Conservation (phyloP, 2,888 invertebrate genomes). For the Sialis lutaria region DNA sequence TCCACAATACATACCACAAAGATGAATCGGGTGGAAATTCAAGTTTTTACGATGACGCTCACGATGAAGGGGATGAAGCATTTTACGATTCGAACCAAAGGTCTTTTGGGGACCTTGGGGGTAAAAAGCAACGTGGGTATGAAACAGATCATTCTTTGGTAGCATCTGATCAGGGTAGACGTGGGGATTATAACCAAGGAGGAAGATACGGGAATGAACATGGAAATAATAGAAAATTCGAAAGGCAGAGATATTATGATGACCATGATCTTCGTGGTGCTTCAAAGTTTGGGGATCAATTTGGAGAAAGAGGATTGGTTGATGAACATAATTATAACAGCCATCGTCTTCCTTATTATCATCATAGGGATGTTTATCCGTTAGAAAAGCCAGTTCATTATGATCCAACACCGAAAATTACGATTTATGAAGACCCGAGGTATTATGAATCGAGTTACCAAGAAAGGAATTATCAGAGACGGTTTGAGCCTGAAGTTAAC, state of each 20-base stretch:
- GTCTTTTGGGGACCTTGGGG: constrained; percentile 16
- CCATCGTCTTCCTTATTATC: constrained; percentile 1
- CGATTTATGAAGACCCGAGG: constrained; percentile 24
- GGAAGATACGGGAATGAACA: constrained; percentile 18
- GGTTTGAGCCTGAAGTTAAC: constrained; percentile 2
- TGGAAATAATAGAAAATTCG: constrained; percentile 17
- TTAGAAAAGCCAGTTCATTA: not conserved
- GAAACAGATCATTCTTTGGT: constrained; percentile 16
- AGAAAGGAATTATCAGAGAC: not conserved
- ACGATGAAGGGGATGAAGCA: constrained; percentile 25
- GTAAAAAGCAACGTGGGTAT: constrained; percentile 15
- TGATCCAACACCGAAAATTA: constrained; percentile 13
- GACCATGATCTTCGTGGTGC: constrained; percentile 14
- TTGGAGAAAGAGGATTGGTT: constrained; percentile 13
- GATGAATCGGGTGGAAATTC: constrained; percentile 52
- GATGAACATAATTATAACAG: constrained; percentile 12
- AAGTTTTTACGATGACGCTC: constrained; percentile 46
- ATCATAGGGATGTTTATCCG: not conserved
- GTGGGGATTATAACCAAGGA: constrained; percentile 19
- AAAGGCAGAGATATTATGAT: constrained; percentile 19
- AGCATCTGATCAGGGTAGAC: constrained; percentile 16
- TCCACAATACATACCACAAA: constrained; percentile 49
- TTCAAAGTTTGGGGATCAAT: constrained; percentile 13
- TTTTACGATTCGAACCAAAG: constrained; percentile 19
- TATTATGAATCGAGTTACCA: constrained; percentile 3